These are phyloP conservation scores for Lithobates pipiens DNA, from an alignment of 2,797 vertebrate genomes.

Conservation along the genomic window DNA sequence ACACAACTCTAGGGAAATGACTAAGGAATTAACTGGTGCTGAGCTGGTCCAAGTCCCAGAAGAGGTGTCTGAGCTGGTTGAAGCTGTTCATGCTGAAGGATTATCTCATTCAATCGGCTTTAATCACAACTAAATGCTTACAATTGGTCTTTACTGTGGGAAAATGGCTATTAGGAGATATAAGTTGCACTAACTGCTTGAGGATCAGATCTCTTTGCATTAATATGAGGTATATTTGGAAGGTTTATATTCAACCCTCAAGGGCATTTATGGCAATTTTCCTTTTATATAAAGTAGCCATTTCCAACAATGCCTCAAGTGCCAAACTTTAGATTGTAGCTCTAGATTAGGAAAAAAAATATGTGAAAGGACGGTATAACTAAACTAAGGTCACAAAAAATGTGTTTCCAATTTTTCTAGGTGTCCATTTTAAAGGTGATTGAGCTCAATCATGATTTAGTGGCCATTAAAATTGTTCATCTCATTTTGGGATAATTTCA, in stretches of 20 bases:
- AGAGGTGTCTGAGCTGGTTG: constrained; percentile 81
- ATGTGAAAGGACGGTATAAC: no score
- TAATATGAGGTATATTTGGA: neutral
- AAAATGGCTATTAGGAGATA: constrained; percentile 70
- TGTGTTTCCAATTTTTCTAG: no score
- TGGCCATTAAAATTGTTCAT: no score
- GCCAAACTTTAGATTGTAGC: neutral
- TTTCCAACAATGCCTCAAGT: neutral
- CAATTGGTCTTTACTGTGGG: constrained; percentile 78
- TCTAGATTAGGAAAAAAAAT: no score
- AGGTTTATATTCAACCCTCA: neutral
- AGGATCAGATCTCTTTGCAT: neutral
- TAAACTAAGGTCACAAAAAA: neutral
- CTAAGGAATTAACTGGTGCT: constrained; percentile 77
- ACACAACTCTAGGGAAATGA: constrained; percentile 68
- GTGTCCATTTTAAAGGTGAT: no score
- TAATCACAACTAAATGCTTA: constrained; percentile 91
- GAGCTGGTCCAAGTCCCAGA: constrained; percentile 75
- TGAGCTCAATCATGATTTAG: neutral
- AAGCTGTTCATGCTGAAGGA: constrained; percentile 87
- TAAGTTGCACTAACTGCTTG: constrained; percentile 7
- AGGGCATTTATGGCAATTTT: neutral
- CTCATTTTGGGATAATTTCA: no score
- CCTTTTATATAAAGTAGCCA: neutral
- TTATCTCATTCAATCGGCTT: constrained; percentile 90